These are phyloP conservation scores for Tapera naevia DNA, from an alignment of 2,797 vertebrate genomes.

Conservation along the genomic window DNA sequence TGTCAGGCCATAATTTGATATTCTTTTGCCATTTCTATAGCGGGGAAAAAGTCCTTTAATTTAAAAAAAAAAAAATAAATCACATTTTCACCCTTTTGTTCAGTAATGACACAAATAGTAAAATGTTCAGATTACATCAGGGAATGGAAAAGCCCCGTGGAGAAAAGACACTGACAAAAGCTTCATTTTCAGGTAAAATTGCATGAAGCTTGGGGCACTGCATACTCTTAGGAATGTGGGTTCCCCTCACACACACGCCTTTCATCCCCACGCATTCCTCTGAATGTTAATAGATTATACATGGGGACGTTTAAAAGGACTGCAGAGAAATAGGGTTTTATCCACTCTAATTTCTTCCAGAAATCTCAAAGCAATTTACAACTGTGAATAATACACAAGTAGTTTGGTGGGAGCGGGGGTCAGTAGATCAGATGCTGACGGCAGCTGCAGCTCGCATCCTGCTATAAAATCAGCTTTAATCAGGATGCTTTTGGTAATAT, in stretches of 20 bases:
- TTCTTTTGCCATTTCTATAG: constrained; percentile 42
- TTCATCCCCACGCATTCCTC: not conserved
- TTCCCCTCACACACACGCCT: not conserved
- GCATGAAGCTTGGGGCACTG: not conserved
- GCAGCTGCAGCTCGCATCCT: not conserved
- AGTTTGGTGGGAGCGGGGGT: not conserved
- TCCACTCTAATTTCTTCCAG: constrained; percentile 34
- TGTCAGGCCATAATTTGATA: constrained; percentile 68
- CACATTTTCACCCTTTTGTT: constrained; percentile 48
- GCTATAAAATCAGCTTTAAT: constrained; percentile 6
- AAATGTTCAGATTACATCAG: constrained; percentile 60
- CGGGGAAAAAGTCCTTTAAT: not conserved
- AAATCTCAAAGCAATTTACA: constrained; percentile 59
- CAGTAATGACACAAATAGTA: constrained; percentile 63
- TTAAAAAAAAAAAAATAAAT: not conserved
- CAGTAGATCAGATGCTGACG: not conserved
- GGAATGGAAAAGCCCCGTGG: constrained; percentile 33
- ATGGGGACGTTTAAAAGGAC: constrained; percentile 6
- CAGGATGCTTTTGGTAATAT: not conserved
- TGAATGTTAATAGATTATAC: constrained; percentile 55
- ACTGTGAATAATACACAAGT: constrained; percentile 12
- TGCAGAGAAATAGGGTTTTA: constrained; percentile 46
- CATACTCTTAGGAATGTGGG: not conserved
- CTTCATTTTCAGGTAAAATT: constrained; percentile 62
- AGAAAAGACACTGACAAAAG: constrained; percentile 49